phyloP scores from a whole-genome alignment of 2,797 vertebrate species.

The Eleutherodactylus coqui region DNA sequence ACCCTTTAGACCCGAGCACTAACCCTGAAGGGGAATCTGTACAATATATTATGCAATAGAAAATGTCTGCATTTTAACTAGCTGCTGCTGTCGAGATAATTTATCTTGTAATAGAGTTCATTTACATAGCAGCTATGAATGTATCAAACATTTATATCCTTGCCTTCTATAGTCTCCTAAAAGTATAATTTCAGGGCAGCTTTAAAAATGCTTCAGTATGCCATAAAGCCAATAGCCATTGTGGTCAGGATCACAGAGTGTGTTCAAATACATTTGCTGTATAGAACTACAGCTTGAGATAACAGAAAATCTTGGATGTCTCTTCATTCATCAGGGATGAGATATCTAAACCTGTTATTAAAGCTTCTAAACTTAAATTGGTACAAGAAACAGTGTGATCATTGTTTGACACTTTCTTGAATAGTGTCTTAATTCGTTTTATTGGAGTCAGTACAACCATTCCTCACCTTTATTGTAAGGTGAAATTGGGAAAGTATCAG shows the following conservation, averaged over 20 bases:
- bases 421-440: slow-evolving; percentile 28
- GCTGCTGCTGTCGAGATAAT: too few species aligned
- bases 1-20: too few species aligned
- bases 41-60: too few species aligned
- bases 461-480: slow-evolving; percentile 15
- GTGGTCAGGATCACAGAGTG: background rate
- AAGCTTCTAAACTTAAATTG: slow-evolving; percentile 43
- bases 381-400: slow-evolving; percentile 37
- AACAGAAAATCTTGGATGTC: background rate
- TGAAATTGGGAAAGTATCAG: slow-evolving; percentile 10
- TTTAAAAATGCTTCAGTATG: background rate
- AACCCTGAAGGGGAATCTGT: too few species aligned
- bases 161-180: background rate
- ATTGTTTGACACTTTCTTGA: slow-evolving; percentile 31
- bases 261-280: slow-evolving; percentile 2
- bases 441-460: slow-evolving; percentile 24
- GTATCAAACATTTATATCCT: background rate
- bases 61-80: too few species aligned
- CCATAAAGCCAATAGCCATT: background rate
- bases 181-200: background rate
- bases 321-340: background rate
- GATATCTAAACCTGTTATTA: slow-evolving; percentile 20
- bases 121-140: background rate
- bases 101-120: too few species aligned
- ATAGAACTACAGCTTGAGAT: background rate